Percentiles rank a stretch among this genome's conserved stretches.
Conservation (phyloP, 2,797 vertebrate species). For the Trematocara caparti region DNA sequence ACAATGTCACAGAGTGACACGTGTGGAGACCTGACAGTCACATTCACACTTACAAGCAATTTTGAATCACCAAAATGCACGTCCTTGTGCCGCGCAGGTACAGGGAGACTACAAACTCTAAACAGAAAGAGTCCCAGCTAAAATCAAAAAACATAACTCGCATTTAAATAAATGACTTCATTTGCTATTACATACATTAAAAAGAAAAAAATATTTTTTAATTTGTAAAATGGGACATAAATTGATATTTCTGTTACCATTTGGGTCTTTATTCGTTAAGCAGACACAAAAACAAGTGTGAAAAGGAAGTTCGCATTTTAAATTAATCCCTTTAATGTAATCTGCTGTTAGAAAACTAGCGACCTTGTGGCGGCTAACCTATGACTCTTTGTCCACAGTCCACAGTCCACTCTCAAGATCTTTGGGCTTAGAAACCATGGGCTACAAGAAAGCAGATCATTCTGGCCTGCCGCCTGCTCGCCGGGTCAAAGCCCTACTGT, state of each 20-base stretch:
- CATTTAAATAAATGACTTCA: neutral
- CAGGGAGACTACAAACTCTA: neutral
- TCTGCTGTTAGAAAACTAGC: neutral
- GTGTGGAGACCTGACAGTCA: neutral
- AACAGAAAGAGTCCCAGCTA: neutral
- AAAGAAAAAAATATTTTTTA: neutral
- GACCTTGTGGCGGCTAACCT: neutral
- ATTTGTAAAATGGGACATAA: neutral
- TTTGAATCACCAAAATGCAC: neutral
- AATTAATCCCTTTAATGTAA: neutral
- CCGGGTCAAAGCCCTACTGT: constrained; percentile 44
- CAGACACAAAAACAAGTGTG: neutral
- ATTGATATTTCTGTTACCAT: neutral
- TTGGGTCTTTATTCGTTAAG: neutral
- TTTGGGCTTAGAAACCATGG: neutral
- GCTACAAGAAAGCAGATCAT: neutral
- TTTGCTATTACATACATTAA: neutral
- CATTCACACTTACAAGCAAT: neutral
- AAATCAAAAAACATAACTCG: neutral
- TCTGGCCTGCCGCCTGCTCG: constrained; percentile 34
- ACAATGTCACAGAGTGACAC: neutral
- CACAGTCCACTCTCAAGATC: neutral
- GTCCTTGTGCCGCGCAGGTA: neutral
- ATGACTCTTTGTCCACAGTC: neutral
- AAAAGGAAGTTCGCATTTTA: neutral